These are phyloP conservation scores for Chaenodraco wilsoni DNA, from an alignment of 2,797 vertebrate genomes.

Conservation along the genomic window DNA sequence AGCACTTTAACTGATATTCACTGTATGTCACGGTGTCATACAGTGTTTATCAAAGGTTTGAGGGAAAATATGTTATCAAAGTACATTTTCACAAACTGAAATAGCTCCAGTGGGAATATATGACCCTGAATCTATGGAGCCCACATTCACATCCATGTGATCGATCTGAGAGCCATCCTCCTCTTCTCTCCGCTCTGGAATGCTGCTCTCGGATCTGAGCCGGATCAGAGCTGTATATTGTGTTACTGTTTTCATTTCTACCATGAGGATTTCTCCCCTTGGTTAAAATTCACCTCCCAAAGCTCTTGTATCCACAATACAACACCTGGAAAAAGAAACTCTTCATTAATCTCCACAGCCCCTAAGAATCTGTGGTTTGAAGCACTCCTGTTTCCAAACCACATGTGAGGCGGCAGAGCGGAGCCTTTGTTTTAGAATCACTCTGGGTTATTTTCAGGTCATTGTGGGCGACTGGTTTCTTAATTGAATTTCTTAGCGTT, in stretches of 20 bases:
- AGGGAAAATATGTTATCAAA: constrained; percentile 14
- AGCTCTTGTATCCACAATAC: constrained; percentile 88
- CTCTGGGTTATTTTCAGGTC: constrained; percentile 84
- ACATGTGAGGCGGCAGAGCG: constrained; percentile 75
- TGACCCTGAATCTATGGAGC: not conserved
- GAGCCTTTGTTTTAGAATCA: constrained; percentile 77
- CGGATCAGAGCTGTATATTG: constrained; percentile 80
- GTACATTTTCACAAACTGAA: not conserved
- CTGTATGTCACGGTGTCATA: constrained; percentile 29
- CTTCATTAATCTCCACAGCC: constrained; percentile 82
- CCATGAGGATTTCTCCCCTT: constrained; percentile 80
- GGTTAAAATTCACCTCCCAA: constrained; percentile 80
- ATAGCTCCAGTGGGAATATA: constrained; percentile 12
- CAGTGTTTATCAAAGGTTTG: constrained; percentile 16
- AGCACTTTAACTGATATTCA: constrained; percentile 47
- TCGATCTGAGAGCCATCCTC: constrained; percentile 54
- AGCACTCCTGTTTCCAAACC: constrained; percentile 75
- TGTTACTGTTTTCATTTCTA: constrained; percentile 86
- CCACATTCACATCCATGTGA: constrained; percentile 44
- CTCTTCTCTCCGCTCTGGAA: constrained; percentile 52
- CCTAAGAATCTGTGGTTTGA: constrained; percentile 78
- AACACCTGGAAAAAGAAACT: constrained; percentile 88
- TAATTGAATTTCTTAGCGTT: constrained; percentile 84
- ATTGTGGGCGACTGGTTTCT: constrained; percentile 79
- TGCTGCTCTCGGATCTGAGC: constrained; percentile 65